phyloP scores from a whole-genome alignment of 2,797 vertebrate species.

The Mallotus villosus region DNA sequence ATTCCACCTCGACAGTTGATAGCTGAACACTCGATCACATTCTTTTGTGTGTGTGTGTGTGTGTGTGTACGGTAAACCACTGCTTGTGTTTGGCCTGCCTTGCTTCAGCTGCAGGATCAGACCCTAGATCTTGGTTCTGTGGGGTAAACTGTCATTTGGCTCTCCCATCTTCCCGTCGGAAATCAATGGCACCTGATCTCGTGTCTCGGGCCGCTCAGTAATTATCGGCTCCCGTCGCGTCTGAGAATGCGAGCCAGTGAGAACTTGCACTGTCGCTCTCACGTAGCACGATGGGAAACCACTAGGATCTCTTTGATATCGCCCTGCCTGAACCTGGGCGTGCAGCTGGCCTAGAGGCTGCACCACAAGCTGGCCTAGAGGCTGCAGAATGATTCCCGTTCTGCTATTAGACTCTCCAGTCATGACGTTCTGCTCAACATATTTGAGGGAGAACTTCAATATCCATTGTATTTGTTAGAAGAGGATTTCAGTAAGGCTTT shows the following conservation, averaged over 20 bases:
- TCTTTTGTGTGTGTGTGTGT: conserved; percentile 42
- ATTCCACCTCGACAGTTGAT: conserved; percentile 8
- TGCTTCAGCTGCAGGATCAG: conserved; percentile 63
- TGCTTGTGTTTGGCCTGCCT: background rate
- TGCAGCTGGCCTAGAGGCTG: no score
- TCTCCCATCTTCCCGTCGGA: conserved; percentile 69
- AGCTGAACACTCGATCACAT: background rate
- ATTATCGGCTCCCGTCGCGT: conserved; percentile 74
- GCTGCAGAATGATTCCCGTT: no score
- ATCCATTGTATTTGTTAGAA: no score
- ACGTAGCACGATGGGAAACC: conserved; percentile 46
- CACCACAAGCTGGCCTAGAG: no score
- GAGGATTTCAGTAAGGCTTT: background rate
- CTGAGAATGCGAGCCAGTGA: conserved; percentile 75
- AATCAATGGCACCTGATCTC: conserved; percentile 69
- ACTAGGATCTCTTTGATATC: conserved; percentile 45
- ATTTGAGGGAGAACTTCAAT: no score
- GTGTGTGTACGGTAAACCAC: conserved; percentile 52
- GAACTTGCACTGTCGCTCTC: conserved; percentile 69
- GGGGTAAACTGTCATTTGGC: conserved; percentile 75
- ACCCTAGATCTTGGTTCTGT: conserved; percentile 52
- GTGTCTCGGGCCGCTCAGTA: conserved; percentile 71
- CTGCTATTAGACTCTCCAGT: no score
- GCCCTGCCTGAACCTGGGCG: conserved; percentile 13
- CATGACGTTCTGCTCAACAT: no score